These are phyloP conservation scores for Leptopilina drosophilae DNA, from an alignment of 2,888 invertebrate genomes.

Conservation along the genomic window DNA sequence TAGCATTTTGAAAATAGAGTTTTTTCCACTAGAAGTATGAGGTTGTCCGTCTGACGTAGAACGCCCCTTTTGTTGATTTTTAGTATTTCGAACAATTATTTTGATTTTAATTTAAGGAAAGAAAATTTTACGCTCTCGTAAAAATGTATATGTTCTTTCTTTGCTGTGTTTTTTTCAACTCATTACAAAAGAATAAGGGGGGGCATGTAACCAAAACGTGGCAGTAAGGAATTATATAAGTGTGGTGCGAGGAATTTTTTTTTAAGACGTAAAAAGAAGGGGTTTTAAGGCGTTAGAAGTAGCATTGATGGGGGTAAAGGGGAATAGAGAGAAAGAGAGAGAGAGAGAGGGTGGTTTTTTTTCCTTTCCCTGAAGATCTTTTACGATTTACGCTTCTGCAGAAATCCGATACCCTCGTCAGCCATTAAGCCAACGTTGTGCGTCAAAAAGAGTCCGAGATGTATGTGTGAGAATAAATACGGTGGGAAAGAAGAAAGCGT, in stretches of 20 bases:
- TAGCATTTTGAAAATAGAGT: too few relatives aligned
- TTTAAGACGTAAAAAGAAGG: slow-evolving; percentile 1
- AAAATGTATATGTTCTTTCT: too few relatives aligned
- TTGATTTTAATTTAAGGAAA: too few relatives aligned
- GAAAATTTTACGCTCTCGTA: too few relatives aligned
- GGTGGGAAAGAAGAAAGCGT: slow-evolving; percentile 48
- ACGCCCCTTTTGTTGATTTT: too few relatives aligned
- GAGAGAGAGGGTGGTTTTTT: background rate
- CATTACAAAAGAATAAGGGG: background rate
- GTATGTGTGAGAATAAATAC: slow-evolving; percentile 48
- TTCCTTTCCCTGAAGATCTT: slow-evolving; percentile 66
- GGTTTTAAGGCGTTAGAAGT: slow-evolving; percentile 8
- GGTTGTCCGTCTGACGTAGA: too few relatives aligned
- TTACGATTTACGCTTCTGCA: slow-evolving; percentile 72
- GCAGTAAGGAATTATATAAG: background rate
- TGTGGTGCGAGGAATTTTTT: background rate
- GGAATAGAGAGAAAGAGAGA: slow-evolving; percentile 34
- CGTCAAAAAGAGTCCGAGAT: slow-evolving; percentile 50
- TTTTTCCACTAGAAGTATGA: too few relatives aligned
- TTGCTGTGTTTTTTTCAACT: too few relatives aligned
- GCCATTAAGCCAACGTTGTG: slow-evolving; percentile 65
- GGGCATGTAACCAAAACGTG: background rate
- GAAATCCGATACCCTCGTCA: slow-evolving; percentile 70
- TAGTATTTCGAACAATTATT: too few relatives aligned
- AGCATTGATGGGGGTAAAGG: slow-evolving; percentile 11